Evolutionary conservation across 2,888 invertebrate species (phyloP).

Genomic region (Allacma fusca): DNA sequence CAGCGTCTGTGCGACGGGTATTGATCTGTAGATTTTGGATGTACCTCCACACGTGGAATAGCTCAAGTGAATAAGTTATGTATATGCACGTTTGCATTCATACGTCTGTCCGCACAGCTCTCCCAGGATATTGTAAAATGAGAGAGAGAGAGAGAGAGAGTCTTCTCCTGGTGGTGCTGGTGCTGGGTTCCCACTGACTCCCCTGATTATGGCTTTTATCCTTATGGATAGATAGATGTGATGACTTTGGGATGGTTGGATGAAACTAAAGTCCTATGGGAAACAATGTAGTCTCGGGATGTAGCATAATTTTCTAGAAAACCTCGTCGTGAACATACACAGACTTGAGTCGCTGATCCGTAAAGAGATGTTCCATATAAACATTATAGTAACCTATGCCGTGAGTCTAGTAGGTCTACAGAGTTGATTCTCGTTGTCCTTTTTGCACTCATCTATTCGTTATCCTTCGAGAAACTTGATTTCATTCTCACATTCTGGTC

Average conservation of each 20-base stretch:
- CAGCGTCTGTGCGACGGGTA: slow-evolving; percentile 37
- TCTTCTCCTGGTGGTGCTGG: slow-evolving; percentile 5
- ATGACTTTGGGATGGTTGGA: slow-evolving; percentile 46
- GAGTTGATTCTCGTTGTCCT: slow-evolving; percentile 17
- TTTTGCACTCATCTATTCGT: slow-evolving; percentile 39
- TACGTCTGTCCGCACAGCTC: not conserved
- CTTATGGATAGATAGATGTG: slow-evolving; percentile 38
- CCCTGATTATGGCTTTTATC: slow-evolving; percentile 42
- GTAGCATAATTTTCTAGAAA: slow-evolving; percentile 27
- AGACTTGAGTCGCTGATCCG: slow-evolving; percentile 41
- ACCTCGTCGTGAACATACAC: slow-evolving; percentile 18
- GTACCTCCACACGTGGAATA: slow-evolving; percentile 36
- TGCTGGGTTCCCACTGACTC: slow-evolving; percentile 32
- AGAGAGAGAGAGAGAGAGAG: slow-evolving; percentile 25
- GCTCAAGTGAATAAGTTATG: slow-evolving; percentile 8
- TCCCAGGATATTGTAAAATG: slow-evolving; percentile 16
- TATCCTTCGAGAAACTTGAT: slow-evolving; percentile 49
- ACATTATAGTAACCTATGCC: slow-evolving; percentile 31
- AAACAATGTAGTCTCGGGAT: slow-evolving; percentile 42
- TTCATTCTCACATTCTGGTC: slow-evolving; percentile 49
- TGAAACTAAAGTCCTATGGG: slow-evolving; percentile 52
- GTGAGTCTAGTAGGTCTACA: slow-evolving; percentile 5
- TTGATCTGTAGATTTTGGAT: slow-evolving; percentile 35
- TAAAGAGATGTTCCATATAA: slow-evolving; percentile 47
- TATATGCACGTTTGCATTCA: not conserved